Evolutionary conservation across 2,888 invertebrate species (phyloP).

Genomic region (Dolichomitus sp.): DNA sequence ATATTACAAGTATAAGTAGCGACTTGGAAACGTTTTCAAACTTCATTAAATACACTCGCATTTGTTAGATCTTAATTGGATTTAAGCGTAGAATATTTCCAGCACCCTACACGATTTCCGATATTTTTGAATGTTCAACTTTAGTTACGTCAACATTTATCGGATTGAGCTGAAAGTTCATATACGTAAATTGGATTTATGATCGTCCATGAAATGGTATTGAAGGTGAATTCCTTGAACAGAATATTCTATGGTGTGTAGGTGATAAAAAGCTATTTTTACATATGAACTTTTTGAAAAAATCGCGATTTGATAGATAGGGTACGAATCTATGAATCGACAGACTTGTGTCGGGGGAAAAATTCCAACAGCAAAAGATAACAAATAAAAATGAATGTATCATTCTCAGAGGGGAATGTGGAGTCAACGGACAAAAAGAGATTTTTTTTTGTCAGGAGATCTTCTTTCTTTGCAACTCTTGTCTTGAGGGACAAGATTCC

Average conservation of each 20-base stretch:
- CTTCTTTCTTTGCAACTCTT: background rate
- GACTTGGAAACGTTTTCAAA: background rate
- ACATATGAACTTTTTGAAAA: too few species aligned
- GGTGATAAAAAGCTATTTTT: too few species aligned
- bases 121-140: background rate
- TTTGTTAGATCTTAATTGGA: background rate
- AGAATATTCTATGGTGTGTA: too few species aligned
- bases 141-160: background rate
- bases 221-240: too few species aligned
- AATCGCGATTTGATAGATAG: too few species aligned
- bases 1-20: background rate
- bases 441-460: background rate
- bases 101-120: background rate
- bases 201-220: too few species aligned
- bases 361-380: background rate
- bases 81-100: background rate
- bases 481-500: background rate
- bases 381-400: constrained; percentile 1
- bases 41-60: background rate
- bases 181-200: background rate
- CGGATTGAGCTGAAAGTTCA: background rate
- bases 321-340: too few species aligned
- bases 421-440: too few species aligned
- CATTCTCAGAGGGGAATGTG: background rate
- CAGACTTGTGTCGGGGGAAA: background rate